Evolutionary conservation across 2,888 invertebrate species (phyloP).

Genomic region (Drosophila paracracens): DNA sequence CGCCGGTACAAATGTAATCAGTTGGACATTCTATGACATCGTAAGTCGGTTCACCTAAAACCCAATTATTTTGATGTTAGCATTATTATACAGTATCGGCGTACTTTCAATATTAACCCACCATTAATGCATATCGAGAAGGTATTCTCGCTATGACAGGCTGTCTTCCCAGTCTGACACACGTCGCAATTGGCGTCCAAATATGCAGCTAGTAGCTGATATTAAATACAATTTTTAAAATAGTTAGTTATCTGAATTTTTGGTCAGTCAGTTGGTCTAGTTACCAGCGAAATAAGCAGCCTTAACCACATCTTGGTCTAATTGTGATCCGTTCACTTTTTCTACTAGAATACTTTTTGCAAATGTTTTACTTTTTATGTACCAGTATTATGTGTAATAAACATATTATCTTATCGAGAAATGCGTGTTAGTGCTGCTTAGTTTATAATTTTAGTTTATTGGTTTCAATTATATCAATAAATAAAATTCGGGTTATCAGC

Average conservation of each 20-base stretch:
- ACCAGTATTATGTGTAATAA: conserved; percentile 11
- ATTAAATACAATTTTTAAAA: neutral
- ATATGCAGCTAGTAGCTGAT: conserved; percentile 44
- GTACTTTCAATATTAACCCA: conserved; percentile 26
- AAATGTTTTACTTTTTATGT: conserved; percentile 25
- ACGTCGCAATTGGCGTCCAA: conserved; percentile 51
- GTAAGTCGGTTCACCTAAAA: conserved; percentile 37
- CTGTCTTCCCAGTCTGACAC: conserved; percentile 45
- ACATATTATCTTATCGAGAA: conserved; percentile 27
- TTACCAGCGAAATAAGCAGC: conserved; percentile 55
- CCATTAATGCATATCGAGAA: conserved; percentile 58
- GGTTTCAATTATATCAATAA: neutral
- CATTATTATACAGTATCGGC: neutral
- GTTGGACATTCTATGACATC: conserved; percentile 44
- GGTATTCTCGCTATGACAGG: conserved; percentile 56
- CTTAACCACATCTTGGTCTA: conserved; percentile 47
- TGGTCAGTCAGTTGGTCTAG: neutral
- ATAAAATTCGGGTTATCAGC: neutral
- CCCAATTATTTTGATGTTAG: neutral
- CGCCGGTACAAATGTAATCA: conserved; percentile 57
- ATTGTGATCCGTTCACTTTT: conserved; percentile 6
- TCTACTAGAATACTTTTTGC: conserved; percentile 22
- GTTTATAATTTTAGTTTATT: neutral
- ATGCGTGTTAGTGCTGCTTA: conserved; percentile 8
- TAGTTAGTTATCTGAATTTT: neutral